Evolutionary conservation across 1,140 invertebrate genomes (phyloP), one percentile per base, ranked within the genome.

Genomic region (Cecropterus lyciades): DNA sequence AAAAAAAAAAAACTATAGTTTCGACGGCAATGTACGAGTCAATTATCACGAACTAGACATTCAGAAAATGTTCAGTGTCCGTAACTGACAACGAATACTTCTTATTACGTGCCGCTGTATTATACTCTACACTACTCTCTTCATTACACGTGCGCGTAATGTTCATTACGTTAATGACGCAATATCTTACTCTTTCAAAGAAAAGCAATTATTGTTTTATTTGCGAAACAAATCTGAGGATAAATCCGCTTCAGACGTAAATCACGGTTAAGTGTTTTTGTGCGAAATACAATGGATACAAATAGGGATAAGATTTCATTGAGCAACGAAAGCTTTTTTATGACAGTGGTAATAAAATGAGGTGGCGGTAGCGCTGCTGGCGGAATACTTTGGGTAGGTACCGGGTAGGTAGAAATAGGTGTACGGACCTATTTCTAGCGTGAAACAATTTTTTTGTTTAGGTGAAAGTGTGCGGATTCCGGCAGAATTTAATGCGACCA

Each of bases 151-250:
- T 42, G 11, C 52, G 37, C 15, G n/a, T 43, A 43, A 43, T 42
- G 16, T 42, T 56, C 52, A 56, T 42, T 56, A 56, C 16, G 16
- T 42, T 56, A 56, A 56, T 42, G 52, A 42, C 37, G 40, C 15
- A 56, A 56, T 56, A 56, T 20, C 20, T 20, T 56, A 56, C 52
- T 17, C 10, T 42, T 42, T 20, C 30, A 6, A 16, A 56, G 52
- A 56, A 56, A 56, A 56, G 11, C 37, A 13, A 43, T 43, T 56
- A 40, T 42, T 42, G 52, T 20, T 42, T 56, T 56, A 56, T 55
- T 55, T 10, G 0, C 10, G 16, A 10, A 37, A 55, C 40, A 43
- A 14, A 43, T 40, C 16, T 55, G 33, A 13, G 52, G 52, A 20
- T 55, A 55, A 55, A 55, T 20, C 52, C 33, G 30, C 52, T 55